These are phyloP conservation scores for Aphrophora alni DNA, from an alignment of 2,888 invertebrate genomes.

Conservation along the genomic window DNA sequence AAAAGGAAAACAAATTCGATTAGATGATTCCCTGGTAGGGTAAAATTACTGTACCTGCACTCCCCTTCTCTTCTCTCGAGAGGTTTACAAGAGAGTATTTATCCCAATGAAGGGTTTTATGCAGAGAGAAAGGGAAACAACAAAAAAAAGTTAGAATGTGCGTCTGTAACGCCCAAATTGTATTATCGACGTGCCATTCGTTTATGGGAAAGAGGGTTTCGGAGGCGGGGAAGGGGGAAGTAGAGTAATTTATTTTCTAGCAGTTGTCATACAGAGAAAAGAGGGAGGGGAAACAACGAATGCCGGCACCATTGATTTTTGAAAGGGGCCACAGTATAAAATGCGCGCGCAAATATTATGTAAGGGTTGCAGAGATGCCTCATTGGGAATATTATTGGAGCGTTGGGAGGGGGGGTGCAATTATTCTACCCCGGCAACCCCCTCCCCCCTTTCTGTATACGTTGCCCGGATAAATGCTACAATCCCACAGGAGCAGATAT, in stretches of 20 bases:
- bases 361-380: conserved; percentile 38
- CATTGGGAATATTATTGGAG: conserved; percentile 23
- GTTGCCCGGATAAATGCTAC: background rate
- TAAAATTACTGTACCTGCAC: too few relatives aligned
- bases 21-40: conserved; percentile 29
- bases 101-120: background rate
- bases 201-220: background rate
- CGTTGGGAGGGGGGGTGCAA: background rate
- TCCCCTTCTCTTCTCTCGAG: background rate
- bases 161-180: background rate
- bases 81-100: background rate
- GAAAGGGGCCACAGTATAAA: conserved; percentile 48
- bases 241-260: conserved; percentile 30
- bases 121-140: background rate
- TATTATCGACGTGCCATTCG: background rate
- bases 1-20: background rate
- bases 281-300: conserved; percentile 28
- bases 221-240: background rate
- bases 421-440: conserved; percentile 19
- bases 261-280: conserved; percentile 33
- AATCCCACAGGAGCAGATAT: background rate
- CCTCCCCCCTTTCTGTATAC: background rate
- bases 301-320: conserved; percentile 54
- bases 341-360: conserved; percentile 49
- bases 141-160: background rate